Evolutionary conservation across 2,888 invertebrate genomes (phyloP), one percentile per base, ranked within the genome.

Genomic region (Hirtodrosophila trivittata): DNA sequence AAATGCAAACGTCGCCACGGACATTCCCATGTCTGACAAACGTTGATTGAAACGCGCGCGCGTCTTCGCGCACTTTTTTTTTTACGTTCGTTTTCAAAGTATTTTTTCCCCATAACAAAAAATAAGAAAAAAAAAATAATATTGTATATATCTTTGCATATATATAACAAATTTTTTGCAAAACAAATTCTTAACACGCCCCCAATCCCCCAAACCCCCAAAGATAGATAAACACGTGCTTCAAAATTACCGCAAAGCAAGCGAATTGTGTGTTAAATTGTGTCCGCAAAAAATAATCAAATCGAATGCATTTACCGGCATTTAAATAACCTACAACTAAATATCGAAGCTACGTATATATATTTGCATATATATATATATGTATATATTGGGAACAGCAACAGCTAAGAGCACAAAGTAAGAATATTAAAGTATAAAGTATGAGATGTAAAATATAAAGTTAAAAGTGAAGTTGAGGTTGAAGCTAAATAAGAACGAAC

Each of bases 1-100:
- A 58, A 64, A 51, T 71, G 70, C 78, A 78, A 86, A 84, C 77
- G 78, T 82, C 68, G 67, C 52, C 10, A 45, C 68, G 58, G 75
- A 74, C 74, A 21, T 21, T 43, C 41, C 55, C 33, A 66, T 66
- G 72, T 58, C 58, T 18, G 55, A n/a, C n/a, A n/a, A 14, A 57
- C 10, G 37, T 21, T 21, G 70, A 64, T 68, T 21, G 70, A 64
- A 70, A 58, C 76, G 77, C 60, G 78, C 74, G 76, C 64, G 78
- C 63, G 60, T 55, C 42, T 60, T 1, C 51, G 14, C 73, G 68
- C 68, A 72, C 54, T 56, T 60, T 56, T 39, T 13, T 14, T 43
- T 28, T 26, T 50, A 4, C 33, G 14, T 37, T 21, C 18, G 18
- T 21, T 21, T 21, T 21, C 18, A 21, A 21, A 28, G 14, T 49